phyloP scores from a whole-genome alignment of 2,888 invertebrate species.

The Lepidochrysops patricia region DNA sequence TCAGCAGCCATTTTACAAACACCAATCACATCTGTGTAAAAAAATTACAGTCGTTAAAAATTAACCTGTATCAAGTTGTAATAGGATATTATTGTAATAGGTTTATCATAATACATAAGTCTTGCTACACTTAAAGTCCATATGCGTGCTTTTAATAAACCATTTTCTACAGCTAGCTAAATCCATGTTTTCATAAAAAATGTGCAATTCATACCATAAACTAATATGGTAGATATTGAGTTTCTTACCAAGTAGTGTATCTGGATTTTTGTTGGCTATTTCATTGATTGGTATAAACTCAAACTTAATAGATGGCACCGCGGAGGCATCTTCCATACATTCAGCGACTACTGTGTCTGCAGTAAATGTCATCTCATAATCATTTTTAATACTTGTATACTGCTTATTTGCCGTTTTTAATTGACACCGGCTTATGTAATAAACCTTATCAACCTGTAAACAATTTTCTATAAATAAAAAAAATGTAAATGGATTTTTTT shows the following conservation, averaged over 20 bases:
- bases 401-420: conserved; percentile 97
- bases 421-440: conserved; percentile 87
- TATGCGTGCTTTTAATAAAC: no score
- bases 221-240: no score
- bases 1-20: conserved; percentile 85
- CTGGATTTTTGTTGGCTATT: conserved; percentile 78
- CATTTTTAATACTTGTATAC: conserved; percentile 87
- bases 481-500: no score
- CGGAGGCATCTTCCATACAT: conserved; percentile 72
- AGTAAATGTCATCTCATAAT: conserved; percentile 95
- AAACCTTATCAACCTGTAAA: conserved; percentile 84
- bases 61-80: background rate
- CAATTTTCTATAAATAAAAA: background rate
- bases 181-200: no score
- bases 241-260: conserved; percentile 80
- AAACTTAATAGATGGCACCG: conserved; percentile 85
- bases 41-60: background rate
- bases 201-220: no score
- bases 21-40: conserved; percentile 86
- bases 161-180: no score
- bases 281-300: conserved; percentile 85
- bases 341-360: conserved; percentile 79
- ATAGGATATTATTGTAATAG: background rate
- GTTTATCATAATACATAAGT: no score
- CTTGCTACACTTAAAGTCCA: no score